Conservation (phyloP, 2,797 vertebrate species). For the Amblyraja radiata region DNA sequence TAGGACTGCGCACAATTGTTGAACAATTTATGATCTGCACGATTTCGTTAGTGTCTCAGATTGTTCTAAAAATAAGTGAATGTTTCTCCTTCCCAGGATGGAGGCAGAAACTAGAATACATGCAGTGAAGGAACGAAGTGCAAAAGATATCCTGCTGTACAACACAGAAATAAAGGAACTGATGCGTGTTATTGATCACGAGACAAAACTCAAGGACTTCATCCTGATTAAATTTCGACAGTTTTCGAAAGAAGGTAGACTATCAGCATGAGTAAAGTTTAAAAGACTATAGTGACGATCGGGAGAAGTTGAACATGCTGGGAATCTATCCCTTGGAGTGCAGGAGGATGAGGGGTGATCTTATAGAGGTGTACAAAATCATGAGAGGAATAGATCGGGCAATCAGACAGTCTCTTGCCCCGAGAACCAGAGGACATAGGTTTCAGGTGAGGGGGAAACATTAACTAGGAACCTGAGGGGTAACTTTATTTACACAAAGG, state of each 20-base stretch:
- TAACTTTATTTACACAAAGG: no score
- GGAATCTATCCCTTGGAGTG: no score
- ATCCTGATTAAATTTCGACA: slow-evolving; percentile 43
- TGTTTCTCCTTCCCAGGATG: slow-evolving; percentile 43
- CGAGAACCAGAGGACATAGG: no score
- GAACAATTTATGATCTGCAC: neutral
- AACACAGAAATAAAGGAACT: slow-evolving; percentile 49
- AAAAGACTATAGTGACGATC: neutral
- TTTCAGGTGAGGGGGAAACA: no score
- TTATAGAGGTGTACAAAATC: no score
- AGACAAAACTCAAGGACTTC: slow-evolving; percentile 54
- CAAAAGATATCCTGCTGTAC: slow-evolving; percentile 48
- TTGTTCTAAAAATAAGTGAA: neutral
- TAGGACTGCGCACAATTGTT: neutral
- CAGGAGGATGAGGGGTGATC: no score
- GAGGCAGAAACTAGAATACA: slow-evolving; percentile 48
- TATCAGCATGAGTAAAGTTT: neutral
- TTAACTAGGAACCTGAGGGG: no score
- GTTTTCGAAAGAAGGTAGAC: slow-evolving; percentile 4
- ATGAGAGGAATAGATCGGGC: no score
- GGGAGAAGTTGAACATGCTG: no score
- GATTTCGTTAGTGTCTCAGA: neutral
- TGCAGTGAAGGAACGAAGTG: slow-evolving; percentile 47
- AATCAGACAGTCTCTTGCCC: no score
- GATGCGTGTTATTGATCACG: slow-evolving; percentile 42